Base-by-base conservation (phyloP, 2,113 vertebrate genomes). In the Penelope pileata region DNA sequence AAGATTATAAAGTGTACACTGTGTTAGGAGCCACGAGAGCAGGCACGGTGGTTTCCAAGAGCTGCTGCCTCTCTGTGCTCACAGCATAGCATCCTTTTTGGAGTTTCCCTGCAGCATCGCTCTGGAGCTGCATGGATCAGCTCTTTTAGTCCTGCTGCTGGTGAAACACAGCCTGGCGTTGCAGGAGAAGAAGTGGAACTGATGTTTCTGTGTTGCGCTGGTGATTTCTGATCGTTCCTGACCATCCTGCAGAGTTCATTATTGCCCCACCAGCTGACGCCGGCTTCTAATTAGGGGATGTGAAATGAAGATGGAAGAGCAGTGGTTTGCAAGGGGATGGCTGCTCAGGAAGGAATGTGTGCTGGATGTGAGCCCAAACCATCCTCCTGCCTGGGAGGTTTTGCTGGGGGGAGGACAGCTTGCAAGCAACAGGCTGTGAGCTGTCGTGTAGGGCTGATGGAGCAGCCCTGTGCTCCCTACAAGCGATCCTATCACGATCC, bases 241-340 rank as follows among this genome's bases (percentile, higher is more conserved):
- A 53, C 84, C 77, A 29, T 81, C 83, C 84, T 67, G 79, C 12
- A 23, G 69, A 83, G 89, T 78, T 89, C 47, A 12, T 96, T 89
- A 81, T 77, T 89, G 47, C 83, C 91, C 73, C 56, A 91, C 45
- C 74, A 67, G 60, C 77, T 0, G 0, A 70, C 77, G 36, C 82
- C 1, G 0, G 21, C 70, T 89, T 94, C 91, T 91, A 91, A 92
- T 95, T 87, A 91, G 29, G 58, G 51, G 48, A 56, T 6, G 4
- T 86, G 32, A 94, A 96, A 92, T 91, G 5, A 91, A 89, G 81
- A 78, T 87, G 91, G 76, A 89, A 70, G 77, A 92, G 91, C 80
- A 66, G 83, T 66, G 34, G 42, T 84, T 84, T 87, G 74, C 66
- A 76, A 53, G 60, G 73, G 29, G 50, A 4, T 70, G 74, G 69